These are phyloP conservation scores for Protula sp. DNA, from an alignment of 2,888 invertebrate species.

Conservation along the genomic window DNA sequence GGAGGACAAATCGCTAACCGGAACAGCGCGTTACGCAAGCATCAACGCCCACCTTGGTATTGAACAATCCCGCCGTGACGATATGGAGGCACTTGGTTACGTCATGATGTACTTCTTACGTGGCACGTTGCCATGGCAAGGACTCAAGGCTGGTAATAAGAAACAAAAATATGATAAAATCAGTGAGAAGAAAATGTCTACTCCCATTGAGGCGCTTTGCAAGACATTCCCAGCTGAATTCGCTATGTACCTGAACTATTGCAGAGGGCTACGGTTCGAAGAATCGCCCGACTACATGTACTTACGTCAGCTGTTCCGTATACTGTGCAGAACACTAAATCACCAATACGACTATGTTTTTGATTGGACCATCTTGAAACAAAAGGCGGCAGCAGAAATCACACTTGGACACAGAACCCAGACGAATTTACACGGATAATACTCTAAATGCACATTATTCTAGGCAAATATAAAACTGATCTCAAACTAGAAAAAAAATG, in stretches of 20 bases:
- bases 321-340: conserved; percentile 96
- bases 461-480: too few relatives aligned
- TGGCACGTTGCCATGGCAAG: conserved; percentile 3
- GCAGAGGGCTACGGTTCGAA: conserved; percentile 94
- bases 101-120: conserved; percentile 5
- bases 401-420: neutral
- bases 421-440: neutral
- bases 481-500: too few relatives aligned
- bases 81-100: conserved; percentile 90
- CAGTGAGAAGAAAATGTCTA: conserved; percentile 5
- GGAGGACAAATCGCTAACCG: conserved; percentile 51
- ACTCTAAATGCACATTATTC: too few relatives aligned
- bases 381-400: conserved; percentile 65
- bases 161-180: conserved; percentile 7
- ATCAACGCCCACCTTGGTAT: conserved; percentile 76
- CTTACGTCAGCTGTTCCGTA: conserved; percentile 93
- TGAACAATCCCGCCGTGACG: conserved; percentile 95
- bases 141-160: conserved; percentile 5
- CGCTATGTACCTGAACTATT: conserved; percentile 99
- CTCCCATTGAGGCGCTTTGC: conserved; percentile 1
- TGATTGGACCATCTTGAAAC: conserved; percentile 98
- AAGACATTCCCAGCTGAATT: conserved; percentile 96
- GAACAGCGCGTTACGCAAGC: conserved; percentile 3
- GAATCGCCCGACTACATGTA: conserved; percentile 99
- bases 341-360: conserved; percentile 98